Base-by-base conservation (phyloP, 2,888 invertebrate genomes). In the Pristionchus mayeri region DNA sequence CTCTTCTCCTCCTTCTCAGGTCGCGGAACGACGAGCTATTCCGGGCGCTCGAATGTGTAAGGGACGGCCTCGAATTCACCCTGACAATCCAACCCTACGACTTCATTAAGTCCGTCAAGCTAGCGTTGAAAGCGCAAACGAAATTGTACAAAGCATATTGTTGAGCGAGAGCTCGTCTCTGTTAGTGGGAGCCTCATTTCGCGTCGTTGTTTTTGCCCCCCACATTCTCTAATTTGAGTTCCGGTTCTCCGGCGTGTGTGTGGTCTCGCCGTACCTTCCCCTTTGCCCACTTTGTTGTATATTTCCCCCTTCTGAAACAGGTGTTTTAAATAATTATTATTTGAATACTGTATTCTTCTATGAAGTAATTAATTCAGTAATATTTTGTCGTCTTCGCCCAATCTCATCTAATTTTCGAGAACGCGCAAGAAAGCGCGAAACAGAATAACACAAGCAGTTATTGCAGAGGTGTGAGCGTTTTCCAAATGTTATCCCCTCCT, bases 61-160 rank as follows among this genome's bases (percentile, higher is more conserved):
- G 84, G 18, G 84, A 84, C 21, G 84, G 84, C 2, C 18, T 63
- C 3, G 71, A 84, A 37, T 84, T 84, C 75, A 37, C 52, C n/a
- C 4, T 75, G 0, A 52, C 84, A 16, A 24, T 84, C 13, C 84
- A 84, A 37, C 84, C 84, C 6, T 27, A 84, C 75, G 84, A 84
- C 44, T 84, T 84, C 54, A 34, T 84, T 75, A 71, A 75, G 40
- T 21, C 84, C 18, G 27, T 84, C 71, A 84, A 84, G 52, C 54
- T 57, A n/a, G 50, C 84, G 1, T 75, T 84, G 52, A 84, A 84
- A 75, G 44, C 75, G 13, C 71, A 75, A 40, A 40, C 34, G 27
- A 71, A 75, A 57, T 30, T 50, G 50, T 84, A 84, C 84, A 84
- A 84, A 84, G 84, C 84, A 16, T 84, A 63, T 48, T 63, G 63